Conservation (phyloP, 1,140 invertebrate species). For the Aphelinus atriplicis region DNA sequence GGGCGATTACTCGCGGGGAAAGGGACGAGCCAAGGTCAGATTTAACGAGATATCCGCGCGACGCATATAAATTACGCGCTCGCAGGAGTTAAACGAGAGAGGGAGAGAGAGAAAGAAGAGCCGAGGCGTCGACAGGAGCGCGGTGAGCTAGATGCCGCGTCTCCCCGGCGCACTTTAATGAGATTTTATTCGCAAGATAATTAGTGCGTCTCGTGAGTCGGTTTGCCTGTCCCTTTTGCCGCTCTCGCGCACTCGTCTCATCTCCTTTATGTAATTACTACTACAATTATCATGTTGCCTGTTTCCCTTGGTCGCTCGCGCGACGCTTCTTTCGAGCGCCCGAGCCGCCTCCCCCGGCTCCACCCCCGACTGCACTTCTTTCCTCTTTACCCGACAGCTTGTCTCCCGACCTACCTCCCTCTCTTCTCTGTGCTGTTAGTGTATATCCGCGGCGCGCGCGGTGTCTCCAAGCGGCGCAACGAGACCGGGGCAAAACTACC, state of each 20-base stretch:
- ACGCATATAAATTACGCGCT: slow-evolving; percentile 38
- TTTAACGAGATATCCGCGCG: slow-evolving; percentile 39
- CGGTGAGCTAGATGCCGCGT: slow-evolving; percentile 46
- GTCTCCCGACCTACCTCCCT: background rate
- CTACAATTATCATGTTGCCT: slow-evolving; percentile 55
- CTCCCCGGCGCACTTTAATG: slow-evolving; percentile 51
- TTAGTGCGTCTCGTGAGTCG: slow-evolving; percentile 57
- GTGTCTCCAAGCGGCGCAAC: no score
- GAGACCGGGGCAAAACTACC: no score
- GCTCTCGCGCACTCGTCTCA: slow-evolving; percentile 36
- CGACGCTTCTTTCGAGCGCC: slow-evolving; percentile 9
- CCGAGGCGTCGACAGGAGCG: slow-evolving; percentile 44
- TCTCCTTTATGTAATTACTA: slow-evolving; percentile 56
- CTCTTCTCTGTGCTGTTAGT: background rate
- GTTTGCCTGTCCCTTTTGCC: slow-evolving; percentile 36
- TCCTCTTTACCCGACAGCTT: slow-evolving; percentile 16
- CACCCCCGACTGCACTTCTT: background rate
- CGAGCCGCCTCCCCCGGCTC: slow-evolving; percentile 31
- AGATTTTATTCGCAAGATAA: slow-evolving; percentile 60
- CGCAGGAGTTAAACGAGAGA: background rate
- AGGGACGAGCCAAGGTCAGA: slow-evolving; percentile 28
- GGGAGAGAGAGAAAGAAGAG: background rate
- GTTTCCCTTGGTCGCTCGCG: background rate
- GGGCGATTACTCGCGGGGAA: background rate
- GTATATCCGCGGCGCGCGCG: no score